A percentile compares a stretch with the other conserved stretches of the same genome.
Evolutionary conservation across 1,140 invertebrate species (phyloP).

Genomic region (Drosophila albomicans): DNA sequence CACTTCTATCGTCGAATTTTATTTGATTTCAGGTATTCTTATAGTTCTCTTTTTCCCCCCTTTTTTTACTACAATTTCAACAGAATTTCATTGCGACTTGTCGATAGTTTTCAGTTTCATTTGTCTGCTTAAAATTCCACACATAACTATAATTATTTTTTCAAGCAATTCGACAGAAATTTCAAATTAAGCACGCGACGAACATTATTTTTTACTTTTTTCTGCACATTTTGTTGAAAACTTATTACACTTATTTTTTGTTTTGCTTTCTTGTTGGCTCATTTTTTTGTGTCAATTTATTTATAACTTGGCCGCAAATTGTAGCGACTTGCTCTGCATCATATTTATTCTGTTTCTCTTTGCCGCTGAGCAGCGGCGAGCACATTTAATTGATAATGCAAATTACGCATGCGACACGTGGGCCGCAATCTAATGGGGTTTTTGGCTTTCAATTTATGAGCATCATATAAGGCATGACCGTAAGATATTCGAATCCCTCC

Average conservation of each 20-base stretch:
- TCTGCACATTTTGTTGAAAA: conserved; percentile 14
- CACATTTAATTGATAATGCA: conserved; percentile 16
- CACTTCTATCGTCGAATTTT: conserved; percentile 2
- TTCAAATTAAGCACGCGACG: conserved; percentile 26
- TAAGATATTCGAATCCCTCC: background rate
- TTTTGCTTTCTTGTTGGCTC: conserved; percentile 3
- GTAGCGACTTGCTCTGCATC: background rate
- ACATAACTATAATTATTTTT: conserved; percentile 16
- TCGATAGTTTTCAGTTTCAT: conserved; percentile 38
- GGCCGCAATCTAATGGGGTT: conserved; percentile 20
- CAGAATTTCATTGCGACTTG: conserved; percentile 9
- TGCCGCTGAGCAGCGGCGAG: background rate
- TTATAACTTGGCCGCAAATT: conserved; percentile 29
- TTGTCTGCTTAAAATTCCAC: conserved; percentile 23
- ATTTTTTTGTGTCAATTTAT: conserved; percentile 37
- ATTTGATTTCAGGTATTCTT: conserved; percentile 8
- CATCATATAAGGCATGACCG: background rate
- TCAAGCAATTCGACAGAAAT: conserved; percentile 3
- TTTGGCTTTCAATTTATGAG: conserved; percentile 18
- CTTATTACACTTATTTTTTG: conserved; percentile 16
- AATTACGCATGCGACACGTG: conserved; percentile 44
- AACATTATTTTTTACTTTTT: conserved; percentile 19
- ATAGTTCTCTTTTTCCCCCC: background rate
- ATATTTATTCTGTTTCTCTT: background rate
- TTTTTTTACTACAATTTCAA: background rate